Base-by-base conservation (phyloP, 2,888 invertebrate species). In the Sipha maydis region DNA sequence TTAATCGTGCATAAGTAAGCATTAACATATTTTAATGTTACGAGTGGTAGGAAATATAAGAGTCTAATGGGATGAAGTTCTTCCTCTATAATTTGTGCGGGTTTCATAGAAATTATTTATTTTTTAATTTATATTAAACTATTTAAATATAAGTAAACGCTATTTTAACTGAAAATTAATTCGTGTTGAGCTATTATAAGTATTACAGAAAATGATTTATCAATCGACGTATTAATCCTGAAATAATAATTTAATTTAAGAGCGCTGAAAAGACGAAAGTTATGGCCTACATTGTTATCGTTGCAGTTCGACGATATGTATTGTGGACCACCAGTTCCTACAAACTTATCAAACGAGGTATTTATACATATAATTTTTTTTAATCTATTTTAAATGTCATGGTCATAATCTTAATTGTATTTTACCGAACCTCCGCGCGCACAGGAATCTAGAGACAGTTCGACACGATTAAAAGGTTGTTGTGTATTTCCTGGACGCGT, bases 271-370 rank as follows among this genome's bases (percentile, higher is more conserved):
- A 93, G 97, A 82, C 93, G 93, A 90, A 94, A 94, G 90, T 92
- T 95, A 56, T 93, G 94, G 91, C 92, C 93, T 0, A 92, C 93
- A 69, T 94, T 96, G 93, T 93, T 94, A 90, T 93, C 93, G 85
- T 90, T 95, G 9, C 93, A 93, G 90, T 96, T 95, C 91, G 93
- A 94, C 0, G 95, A 96, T 91, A 91, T 96, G 11, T 91, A 91
- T 86, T 89, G 91, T 28, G 94, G 94, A 54, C 90, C 92, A 88
- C 93, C 93, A 3, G 89, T 90, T 79, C 92, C 92, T 17, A 41
- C 89, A 76, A 76, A 76, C n/a, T 7, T 14, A 11, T 34, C 41
- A 19, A 21, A 79, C 67, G 54, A 77, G 85, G 77, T 85, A 69
- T 48, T 48, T 11, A 48, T 48, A 48, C 1, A 61, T 61, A 61